A percentile compares a stretch with the other conserved stretches of the same genome.
Conservation (phyloP, 2,797 vertebrate species). For the Scomberomorus guttatus region DNA sequence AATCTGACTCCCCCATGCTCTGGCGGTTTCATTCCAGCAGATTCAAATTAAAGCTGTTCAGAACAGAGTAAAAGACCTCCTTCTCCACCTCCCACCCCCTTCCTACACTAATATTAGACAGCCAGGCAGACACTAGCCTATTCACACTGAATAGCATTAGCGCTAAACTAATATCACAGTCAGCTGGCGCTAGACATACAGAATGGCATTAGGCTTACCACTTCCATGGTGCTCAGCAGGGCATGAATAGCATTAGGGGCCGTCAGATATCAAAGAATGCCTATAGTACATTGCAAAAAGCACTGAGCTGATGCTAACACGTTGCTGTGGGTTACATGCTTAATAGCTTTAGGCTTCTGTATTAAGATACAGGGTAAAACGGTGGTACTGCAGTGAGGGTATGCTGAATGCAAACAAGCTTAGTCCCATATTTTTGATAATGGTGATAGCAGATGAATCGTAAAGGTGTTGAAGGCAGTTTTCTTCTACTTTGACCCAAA, state of each 20-base stretch:
- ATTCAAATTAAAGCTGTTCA: conserved; percentile 83
- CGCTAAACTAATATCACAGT: conserved; percentile 84
- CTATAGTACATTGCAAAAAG: conserved; percentile 53
- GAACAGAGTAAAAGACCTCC: conserved; percentile 75
- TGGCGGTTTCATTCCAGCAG: conserved; percentile 78
- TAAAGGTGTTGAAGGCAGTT: conserved; percentile 3
- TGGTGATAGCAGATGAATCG: not conserved
- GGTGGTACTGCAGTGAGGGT: conserved; percentile 14
- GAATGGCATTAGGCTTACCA: conserved; percentile 74
- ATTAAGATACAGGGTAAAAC: conserved; percentile 33
- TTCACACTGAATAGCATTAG: conserved; percentile 81
- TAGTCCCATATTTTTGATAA: conserved; percentile 7
- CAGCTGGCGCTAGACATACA: conserved; percentile 74
- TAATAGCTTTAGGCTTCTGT: conserved; percentile 63
- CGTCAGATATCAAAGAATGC: conserved; percentile 66
- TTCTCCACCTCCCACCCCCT: conserved; percentile 40
- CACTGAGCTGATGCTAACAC: conserved; percentile 65
- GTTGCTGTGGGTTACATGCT: conserved; percentile 57
- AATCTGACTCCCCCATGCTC: conserved; percentile 79
- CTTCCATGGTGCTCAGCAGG: conserved; percentile 67
- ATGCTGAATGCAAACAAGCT: conserved; percentile 38
- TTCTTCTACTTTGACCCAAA: conserved; percentile 11
- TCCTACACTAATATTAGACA: conserved; percentile 76
- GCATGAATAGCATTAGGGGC: conserved; percentile 74
- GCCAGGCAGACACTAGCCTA: conserved; percentile 75